Evolutionary conservation across 2,113 vertebrate species (phyloP).

Genomic region (Amblyornis subalaris): DNA sequence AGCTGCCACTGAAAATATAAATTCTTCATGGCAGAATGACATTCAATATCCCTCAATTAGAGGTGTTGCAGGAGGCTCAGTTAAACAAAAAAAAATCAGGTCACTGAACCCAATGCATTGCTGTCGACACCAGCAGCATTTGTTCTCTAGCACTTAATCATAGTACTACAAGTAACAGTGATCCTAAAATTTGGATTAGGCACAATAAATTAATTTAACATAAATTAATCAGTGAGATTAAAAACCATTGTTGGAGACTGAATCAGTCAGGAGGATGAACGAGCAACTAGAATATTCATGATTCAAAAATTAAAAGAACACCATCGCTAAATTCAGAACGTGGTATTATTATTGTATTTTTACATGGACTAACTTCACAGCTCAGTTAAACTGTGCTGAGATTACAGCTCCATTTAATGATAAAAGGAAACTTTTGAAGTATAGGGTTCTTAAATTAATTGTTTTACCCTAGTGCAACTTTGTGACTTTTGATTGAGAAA

Average conservation of each 20-base stretch:
- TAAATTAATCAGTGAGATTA: background rate
- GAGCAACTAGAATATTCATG: background rate
- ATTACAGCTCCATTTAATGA: background rate
- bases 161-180: background rate
- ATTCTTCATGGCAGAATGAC: background rate
- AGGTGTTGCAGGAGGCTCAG: background rate
- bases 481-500: background rate
- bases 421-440: background rate
- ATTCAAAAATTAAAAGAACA: background rate
- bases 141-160: background rate
- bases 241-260: background rate
- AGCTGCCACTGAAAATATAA: conserved; percentile 5
- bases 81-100: background rate
- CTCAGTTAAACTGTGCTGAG: background rate
- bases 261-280: background rate
- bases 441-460: background rate
- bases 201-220: background rate
- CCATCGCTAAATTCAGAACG: background rate
- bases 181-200: background rate
- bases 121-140: background rate
- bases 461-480: rapidly evolving
- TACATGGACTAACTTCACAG: background rate
- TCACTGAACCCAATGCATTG: background rate
- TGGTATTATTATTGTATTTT: background rate
- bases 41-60: background rate